Evolutionary conservation across 2,888 invertebrate genomes (phyloP), one percentile per base, ranked within the genome.

Genomic region (Eudemis profundana): DNA sequence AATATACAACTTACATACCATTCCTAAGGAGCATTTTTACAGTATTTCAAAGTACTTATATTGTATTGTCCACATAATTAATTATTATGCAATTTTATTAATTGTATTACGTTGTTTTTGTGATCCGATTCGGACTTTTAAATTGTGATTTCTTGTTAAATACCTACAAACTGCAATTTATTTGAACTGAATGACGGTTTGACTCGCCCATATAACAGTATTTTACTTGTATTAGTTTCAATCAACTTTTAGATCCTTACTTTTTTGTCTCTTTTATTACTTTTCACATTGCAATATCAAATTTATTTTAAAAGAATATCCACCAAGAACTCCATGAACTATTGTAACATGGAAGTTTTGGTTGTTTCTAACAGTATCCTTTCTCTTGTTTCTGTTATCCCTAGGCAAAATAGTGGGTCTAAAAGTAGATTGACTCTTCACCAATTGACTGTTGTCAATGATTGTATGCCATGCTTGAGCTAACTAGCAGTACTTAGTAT

Each of bases 401-500:
- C n/a, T n/a, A n/a, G n/a, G n/a, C n/a, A n/a, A n/a, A n/a, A n/a
- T n/a, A n/a, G n/a, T n/a, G n/a, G n/a, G n/a, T n/a, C n/a, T n/a
- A n/a, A n/a, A n/a, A n/a, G n/a, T n/a, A n/a, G n/a, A n/a, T n/a
- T n/a, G n/a, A n/a, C n/a, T n/a, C 33, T 2, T 23, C 10, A 33
- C 10, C 10, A 10, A 0, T 38, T 51, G 44, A 36, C 51, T 15
- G 70, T 77, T 72, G 77, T 76, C 71, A 69, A 71, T 60, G 40
- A 46, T 67, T 69, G 64, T 70, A 69, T 80, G 79, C 81, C 78
- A 81, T 78, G 85, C 82, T 83, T 83, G 73, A 56, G 51, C 60
- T 65, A 47, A 21, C 4, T 46, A 60, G 38, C 38, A n/a, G 72
- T 76, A 66, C 79, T 81, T 81, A 77, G 72, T 81, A 17, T 80